Conservation (phyloP, 2,797 vertebrate species). For the Anabacerthia variegaticeps region DNA sequence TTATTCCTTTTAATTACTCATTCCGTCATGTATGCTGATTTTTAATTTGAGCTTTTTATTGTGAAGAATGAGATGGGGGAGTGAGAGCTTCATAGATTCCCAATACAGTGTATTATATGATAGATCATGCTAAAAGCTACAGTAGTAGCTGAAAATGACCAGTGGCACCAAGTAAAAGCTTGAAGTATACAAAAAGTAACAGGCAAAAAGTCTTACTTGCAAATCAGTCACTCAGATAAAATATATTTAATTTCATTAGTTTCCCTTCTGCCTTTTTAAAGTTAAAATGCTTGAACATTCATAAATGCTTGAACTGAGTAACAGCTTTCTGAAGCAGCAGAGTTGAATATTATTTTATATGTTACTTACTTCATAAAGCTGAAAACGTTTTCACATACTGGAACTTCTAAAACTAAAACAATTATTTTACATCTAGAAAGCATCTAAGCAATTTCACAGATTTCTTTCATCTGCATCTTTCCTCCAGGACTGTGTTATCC, state of each 20-base stretch:
- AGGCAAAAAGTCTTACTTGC: neutral
- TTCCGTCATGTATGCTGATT: neutral
- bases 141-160: neutral
- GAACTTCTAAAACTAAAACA: constrained; percentile 45
- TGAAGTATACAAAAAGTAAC: neutral
- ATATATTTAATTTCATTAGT: neutral
- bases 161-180: neutral
- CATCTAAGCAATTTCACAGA: constrained; percentile 61
- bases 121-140: neutral
- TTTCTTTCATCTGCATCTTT: constrained; percentile 62
- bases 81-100: neutral
- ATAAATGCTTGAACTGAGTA: neutral
- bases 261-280: constrained; percentile 14
- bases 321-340: constrained; percentile 27
- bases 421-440: constrained; percentile 63
- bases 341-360: constrained; percentile 51
- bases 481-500: constrained; percentile 56
- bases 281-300: neutral
- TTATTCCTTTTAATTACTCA: neutral
- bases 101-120: neutral
- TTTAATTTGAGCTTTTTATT: neutral
- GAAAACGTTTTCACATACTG: constrained; percentile 50
- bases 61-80: neutral
- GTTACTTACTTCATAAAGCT: constrained; percentile 49
- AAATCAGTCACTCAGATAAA: neutral